Conservation (phyloP, 2,797 vertebrate species). For the Danio jaintianensis region DNA sequence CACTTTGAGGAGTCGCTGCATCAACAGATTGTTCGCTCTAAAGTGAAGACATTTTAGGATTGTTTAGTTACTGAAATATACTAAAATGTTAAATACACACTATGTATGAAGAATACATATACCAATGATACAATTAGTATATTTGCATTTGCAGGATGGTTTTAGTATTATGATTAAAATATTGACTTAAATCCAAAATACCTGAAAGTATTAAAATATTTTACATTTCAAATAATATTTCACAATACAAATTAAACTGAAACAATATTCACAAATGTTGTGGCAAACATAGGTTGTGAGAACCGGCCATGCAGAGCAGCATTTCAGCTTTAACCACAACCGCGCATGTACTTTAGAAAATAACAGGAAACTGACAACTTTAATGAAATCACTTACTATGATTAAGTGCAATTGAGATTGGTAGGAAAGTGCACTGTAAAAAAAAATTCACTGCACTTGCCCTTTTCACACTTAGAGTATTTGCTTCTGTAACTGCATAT, state of each 20-base stretch:
- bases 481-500: too few species aligned
- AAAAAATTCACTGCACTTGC: neutral
- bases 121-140: too few species aligned
- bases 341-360: neutral
- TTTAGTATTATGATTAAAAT: too few species aligned
- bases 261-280: neutral
- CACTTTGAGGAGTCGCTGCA: conserved; percentile 25
- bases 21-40: conserved; percentile 49
- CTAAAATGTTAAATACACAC: neutral
- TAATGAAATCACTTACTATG: conserved; percentile 10
- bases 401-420: neutral
- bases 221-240: neutral
- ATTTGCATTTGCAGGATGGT: too few species aligned
- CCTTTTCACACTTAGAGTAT: neutral
- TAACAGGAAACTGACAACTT: conserved; percentile 40
- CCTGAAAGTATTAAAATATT: too few species aligned
- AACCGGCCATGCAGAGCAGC: neutral
- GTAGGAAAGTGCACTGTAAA: conserved; percentile 18
- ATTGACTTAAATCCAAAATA: too few species aligned
- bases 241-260: neutral
- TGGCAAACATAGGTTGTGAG: neutral
- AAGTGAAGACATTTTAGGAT: conserved; percentile 27
- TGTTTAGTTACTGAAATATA: conserved; percentile 2
- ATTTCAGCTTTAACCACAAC: conserved; percentile 1
- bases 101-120: neutral